Conservation (phyloP, 1,140 invertebrate species). For the Neuroterus valhalla region DNA sequence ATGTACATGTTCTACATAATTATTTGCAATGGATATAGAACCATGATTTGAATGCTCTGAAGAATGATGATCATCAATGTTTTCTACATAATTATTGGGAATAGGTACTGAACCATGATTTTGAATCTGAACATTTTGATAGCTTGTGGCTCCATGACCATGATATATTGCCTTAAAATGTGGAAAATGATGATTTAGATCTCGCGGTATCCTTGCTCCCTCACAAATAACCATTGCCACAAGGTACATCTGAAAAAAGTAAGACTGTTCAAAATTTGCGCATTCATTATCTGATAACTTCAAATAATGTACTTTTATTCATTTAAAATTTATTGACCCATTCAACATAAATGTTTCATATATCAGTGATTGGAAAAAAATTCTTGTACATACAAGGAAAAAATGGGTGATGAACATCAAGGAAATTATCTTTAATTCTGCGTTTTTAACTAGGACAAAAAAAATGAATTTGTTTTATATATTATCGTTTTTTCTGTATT, state of each 20-base stretch:
- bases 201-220: slow-evolving; percentile 55
- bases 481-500: too few species aligned
- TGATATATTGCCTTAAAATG: slow-evolving; percentile 63
- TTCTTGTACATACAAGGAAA: too few species aligned
- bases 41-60: slow-evolving; percentile 34
- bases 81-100: slow-evolving; percentile 49
- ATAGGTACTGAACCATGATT: slow-evolving; percentile 55
- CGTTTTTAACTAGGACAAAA: too few species aligned
- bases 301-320: not conserved
- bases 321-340: too few species aligned
- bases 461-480: too few species aligned
- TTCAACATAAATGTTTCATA: too few species aligned
- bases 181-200: slow-evolving; percentile 55
- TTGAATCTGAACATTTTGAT: slow-evolving; percentile 61
- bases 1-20: slow-evolving; percentile 46
- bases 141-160: slow-evolving; percentile 65
- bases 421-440: too few species aligned
- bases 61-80: slow-evolving; percentile 45
- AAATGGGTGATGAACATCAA: too few species aligned
- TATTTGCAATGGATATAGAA: slow-evolving; percentile 48
- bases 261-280: not conserved
- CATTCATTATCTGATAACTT: not conserved
- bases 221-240: slow-evolving; percentile 47
- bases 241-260: slow-evolving; percentile 58
- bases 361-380: too few species aligned